A percentile compares a stretch with the other conserved stretches of the same genome.
These are phyloP conservation scores for Sternarchorhynchus goeldii DNA, from an alignment of 2,797 vertebrate species.

Conservation along the genomic window DNA sequence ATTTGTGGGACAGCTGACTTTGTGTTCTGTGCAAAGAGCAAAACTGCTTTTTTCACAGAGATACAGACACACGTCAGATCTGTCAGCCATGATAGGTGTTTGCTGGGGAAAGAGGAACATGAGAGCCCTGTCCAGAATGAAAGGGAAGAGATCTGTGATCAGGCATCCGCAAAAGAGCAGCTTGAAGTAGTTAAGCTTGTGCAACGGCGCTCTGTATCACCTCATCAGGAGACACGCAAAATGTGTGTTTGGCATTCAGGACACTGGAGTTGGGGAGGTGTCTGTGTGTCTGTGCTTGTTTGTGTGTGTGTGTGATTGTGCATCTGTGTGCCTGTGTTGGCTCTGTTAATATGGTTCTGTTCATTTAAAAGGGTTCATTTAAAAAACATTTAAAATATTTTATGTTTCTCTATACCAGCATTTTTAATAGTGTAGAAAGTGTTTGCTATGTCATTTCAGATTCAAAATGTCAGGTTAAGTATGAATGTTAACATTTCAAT, in stretches of 20 bases:
- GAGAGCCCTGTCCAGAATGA: slow-evolving; percentile 26
- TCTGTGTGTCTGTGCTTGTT: slow-evolving; percentile 27
- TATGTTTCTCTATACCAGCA: not conserved
- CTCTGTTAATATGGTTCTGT: not conserved
- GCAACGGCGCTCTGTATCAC: slow-evolving; percentile 69
- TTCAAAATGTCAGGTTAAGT: slow-evolving; percentile 16
- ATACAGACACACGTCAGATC: slow-evolving; percentile 64
- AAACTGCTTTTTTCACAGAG: slow-evolving; percentile 34
- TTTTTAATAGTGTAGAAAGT: slow-evolving; percentile 5
- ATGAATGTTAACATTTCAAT: slow-evolving; percentile 17
- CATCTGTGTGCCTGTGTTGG: slow-evolving; percentile 31
- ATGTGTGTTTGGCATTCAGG: slow-evolving; percentile 43
- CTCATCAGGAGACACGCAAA: slow-evolving; percentile 66
- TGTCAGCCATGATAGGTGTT: slow-evolving; percentile 51
- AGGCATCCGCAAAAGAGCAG: slow-evolving; percentile 59
- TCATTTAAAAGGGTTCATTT: not conserved
- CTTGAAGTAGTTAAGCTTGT: slow-evolving; percentile 60
- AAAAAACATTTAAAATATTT: not conserved
- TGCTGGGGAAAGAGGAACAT: slow-evolving; percentile 48
- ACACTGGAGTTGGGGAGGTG: slow-evolving; percentile 17
- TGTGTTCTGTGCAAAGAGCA: slow-evolving; percentile 29
- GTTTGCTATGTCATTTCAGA: not conserved
- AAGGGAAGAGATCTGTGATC: slow-evolving; percentile 50
- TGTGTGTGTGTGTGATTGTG: not conserved
- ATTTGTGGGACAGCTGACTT: slow-evolving; percentile 39